phyloP scores from a whole-genome alignment of 2,797 vertebrate genomes.

The Clarias fuscus region DNA sequence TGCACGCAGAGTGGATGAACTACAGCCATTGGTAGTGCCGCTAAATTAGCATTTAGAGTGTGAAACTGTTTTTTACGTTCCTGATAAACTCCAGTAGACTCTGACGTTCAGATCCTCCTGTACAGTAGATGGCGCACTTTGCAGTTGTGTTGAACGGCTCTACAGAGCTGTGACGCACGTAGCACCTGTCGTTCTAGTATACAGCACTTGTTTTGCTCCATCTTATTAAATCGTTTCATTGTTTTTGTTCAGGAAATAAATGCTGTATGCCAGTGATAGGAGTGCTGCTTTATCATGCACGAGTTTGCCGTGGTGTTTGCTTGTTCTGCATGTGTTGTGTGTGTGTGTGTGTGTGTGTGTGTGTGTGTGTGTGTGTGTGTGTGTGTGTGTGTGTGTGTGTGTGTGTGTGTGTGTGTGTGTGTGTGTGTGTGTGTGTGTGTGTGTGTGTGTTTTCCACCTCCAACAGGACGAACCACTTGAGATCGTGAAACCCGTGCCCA shows the following conservation, averaged over 20 bases:
- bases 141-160: slow-evolving; percentile 10
- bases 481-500: slow-evolving; percentile 94
- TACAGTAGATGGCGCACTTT: slow-evolving; percentile 42
- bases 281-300: slow-evolving; percentile 40
- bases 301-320: slow-evolving; percentile 61
- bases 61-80: no score
- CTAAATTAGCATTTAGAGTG: no score
- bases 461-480: slow-evolving; percentile 86
- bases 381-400: slow-evolving; percentile 56
- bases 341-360: slow-evolving; percentile 62
- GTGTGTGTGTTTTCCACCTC: slow-evolving; percentile 68
- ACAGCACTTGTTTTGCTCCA: background rate
- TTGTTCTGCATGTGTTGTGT: slow-evolving; percentile 73
- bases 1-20: background rate
- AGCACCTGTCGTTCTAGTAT: slow-evolving; percentile 8
- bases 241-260: background rate
- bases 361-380: slow-evolving; percentile 53
- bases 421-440: slow-evolving; percentile 53
- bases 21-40: no score
- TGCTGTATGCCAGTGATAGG: slow-evolving; percentile 2
- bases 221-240: no score
- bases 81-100: background rate
- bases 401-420: slow-evolving; percentile 55
- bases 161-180: background rate
- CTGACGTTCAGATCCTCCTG: slow-evolving; percentile 1